phyloP scores from a whole-genome alignment of 2,113 vertebrate genomes.

The Pungitius pungitius region DNA sequence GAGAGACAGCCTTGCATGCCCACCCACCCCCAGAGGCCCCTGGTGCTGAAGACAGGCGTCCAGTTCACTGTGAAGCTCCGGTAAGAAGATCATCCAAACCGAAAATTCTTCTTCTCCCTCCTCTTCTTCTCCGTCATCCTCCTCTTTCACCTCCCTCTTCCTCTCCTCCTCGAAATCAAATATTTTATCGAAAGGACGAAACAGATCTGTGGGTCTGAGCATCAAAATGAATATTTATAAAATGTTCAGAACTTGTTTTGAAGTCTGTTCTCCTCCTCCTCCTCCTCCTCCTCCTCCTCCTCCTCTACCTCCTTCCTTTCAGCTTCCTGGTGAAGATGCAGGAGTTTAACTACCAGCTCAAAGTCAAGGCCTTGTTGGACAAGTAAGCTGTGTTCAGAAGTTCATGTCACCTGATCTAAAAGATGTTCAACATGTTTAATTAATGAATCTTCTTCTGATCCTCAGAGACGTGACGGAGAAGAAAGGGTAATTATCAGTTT shows the following conservation, averaged over 20 bases:
- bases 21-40: conserved; percentile 92
- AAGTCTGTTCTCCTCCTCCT: not conserved
- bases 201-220: too few relatives aligned
- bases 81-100: conserved; percentile 66
- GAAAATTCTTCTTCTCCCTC: too few relatives aligned
- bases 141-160: too few relatives aligned
- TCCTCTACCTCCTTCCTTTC: not conserved
- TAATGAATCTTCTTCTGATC: conserved; percentile 15
- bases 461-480: conserved; percentile 92
- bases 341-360: conserved; percentile 95
- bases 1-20: conserved; percentile 98
- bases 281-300: not conserved
- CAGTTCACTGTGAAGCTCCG: conserved; percentile 96
- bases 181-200: too few relatives aligned
- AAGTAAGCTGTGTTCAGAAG: conserved; percentile 83
- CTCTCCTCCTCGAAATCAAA: too few relatives aligned
- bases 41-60: conserved; percentile 94
- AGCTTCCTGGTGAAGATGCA: conserved; percentile 94
- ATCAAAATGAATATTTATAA: too few relatives aligned
- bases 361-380: conserved; percentile 94
- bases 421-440: not conserved
- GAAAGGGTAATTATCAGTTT: conserved; percentile 84
- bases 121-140: too few relatives aligned
- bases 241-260: not conserved
- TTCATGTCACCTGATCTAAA: not conserved